Base-by-base conservation (phyloP, 2,797 vertebrate species). In the Sternotherus odoratus region DNA sequence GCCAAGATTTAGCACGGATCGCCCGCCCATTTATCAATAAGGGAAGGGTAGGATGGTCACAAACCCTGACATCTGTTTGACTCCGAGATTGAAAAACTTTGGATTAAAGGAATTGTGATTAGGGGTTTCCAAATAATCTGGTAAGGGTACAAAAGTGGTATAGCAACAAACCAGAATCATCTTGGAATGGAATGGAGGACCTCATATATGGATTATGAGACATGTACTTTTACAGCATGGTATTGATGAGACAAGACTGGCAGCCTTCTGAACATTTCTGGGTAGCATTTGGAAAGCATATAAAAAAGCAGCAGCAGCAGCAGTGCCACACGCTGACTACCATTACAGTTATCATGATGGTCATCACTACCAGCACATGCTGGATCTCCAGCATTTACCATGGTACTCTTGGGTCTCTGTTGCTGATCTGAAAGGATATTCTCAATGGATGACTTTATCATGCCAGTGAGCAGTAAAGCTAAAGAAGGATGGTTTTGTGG, bases 381-480 rank as follows among this genome's bases (percentile, higher is more conserved):
- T 15, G 72, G 36, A 1, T 30, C 46, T 60, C 2, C 3, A n/a
- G 77, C 46, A 46, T 53, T 89, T 79, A 15, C 84, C 91, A 4
- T 24, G 1, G 0, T 36, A 4, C 46, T 53, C 39, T 85, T 75
- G 30, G 33, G 53, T 1, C 7, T 86, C 9, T 19, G 30, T 78
- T 87, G 69, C 23, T 79, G 2, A 39, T 33, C 36, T 39, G 79
- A 56, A 90, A 85, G 91, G 63, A 12, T 4, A 3, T 6, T 51
- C 21, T 80, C 12, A 82, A 5, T 86, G 1, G 0, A 39, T 49
- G 50, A 39, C 1, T 33, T 9, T 89, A 48, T 8, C 11, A 77
- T 90, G 88, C 87, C 36, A 79, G 7, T 63, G 39, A 2, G 85
- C 87, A 92, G 83, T 79, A 90, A 79, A 89, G n/a, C 8, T 79